Base-by-base conservation (phyloP, 2,797 vertebrate genomes). In the Synanceia verrucosa region DNA sequence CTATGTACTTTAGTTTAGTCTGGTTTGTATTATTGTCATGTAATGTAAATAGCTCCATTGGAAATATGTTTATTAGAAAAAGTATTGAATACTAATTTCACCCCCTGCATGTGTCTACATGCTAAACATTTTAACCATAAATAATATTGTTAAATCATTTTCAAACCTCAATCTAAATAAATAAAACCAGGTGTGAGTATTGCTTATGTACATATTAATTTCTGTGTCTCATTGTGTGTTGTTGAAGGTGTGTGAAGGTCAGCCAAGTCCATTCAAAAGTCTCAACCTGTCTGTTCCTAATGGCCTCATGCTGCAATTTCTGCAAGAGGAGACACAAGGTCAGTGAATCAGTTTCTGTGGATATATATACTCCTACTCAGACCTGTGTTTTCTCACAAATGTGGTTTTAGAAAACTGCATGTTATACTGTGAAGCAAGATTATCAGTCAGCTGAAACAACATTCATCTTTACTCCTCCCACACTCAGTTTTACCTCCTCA, bases 261-360 rank as follows among this genome's bases (percentile, higher is more conserved):
- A 65, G 37, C 31, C 76, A 19, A 26, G 13, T 57, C 48, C 65
- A 3, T 95, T 96, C 82, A 94, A 76, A 6, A 89, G 86, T 70
- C 88, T 98, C 58, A 96, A 88, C 4, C 75, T 95, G 59, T 97
- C 94, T 61, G 91, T 94, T 80, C 96, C 96, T 28, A 96, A 70
- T 73, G 96, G 97, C n/a, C 92, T 97, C 0, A 76, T 94, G 28
- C 67, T 97, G 72, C 92, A 94, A 47, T 95, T 96, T 82, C 78
- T 93, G 18, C 84, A 81, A 24, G 92, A 95, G 55, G 78, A 82
- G 4, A 41, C 70, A 28, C 33, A 60, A 93, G 95, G 96, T 97
- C 61, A 88, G 94, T 58, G 58, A 57, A 4, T 2, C 14, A 28
- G 29, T 50, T 55, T 57, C 6, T 37, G n/a, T 26, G n/a, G 13